A percentile compares a stretch with the other conserved stretches of the same genome.
phyloP scores from a whole-genome alignment of 1,140 invertebrate genomes.

The Anadara kagoshimensis region DNA sequence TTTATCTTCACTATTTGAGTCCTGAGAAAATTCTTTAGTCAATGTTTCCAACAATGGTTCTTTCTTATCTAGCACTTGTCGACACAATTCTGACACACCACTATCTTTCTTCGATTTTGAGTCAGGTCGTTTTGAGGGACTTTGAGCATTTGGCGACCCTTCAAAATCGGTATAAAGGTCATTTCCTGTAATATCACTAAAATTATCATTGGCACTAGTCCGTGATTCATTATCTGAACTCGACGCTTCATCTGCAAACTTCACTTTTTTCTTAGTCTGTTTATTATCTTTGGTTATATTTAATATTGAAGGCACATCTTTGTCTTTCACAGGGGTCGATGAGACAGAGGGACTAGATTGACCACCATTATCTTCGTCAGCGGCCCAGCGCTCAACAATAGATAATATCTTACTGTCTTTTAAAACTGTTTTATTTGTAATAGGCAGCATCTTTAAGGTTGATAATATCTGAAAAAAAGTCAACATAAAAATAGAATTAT shows the following conservation, averaged over 20 bases:
- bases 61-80: constrained; percentile 36
- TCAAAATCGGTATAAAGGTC: constrained; percentile 31
- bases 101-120: background rate
- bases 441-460: constrained; percentile 86
- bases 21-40: constrained; percentile 21
- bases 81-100: constrained; percentile 26
- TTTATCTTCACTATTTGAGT: constrained; percentile 14
- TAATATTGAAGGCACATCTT: constrained; percentile 31
- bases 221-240: constrained; percentile 63
- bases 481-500: background rate
- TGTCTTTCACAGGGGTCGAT: constrained; percentile 5
- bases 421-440: constrained; percentile 93
- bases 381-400: constrained; percentile 81
- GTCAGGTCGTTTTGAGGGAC: background rate
- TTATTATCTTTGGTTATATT: constrained; percentile 45
- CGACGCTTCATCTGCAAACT: constrained; percentile 61
- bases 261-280: constrained; percentile 60
- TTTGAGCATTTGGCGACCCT: background rate
- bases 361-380: constrained; percentile 42
- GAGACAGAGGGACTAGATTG: constrained; percentile 27
- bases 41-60: constrained; percentile 9
- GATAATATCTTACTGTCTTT: constrained; percentile 89
- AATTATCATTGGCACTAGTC: constrained; percentile 49
- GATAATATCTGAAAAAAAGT: constrained; percentile 82
- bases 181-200: constrained; percentile 21